Conservation (phyloP, 1,140 invertebrate genomes). For the Drosophila azteca region DNA sequence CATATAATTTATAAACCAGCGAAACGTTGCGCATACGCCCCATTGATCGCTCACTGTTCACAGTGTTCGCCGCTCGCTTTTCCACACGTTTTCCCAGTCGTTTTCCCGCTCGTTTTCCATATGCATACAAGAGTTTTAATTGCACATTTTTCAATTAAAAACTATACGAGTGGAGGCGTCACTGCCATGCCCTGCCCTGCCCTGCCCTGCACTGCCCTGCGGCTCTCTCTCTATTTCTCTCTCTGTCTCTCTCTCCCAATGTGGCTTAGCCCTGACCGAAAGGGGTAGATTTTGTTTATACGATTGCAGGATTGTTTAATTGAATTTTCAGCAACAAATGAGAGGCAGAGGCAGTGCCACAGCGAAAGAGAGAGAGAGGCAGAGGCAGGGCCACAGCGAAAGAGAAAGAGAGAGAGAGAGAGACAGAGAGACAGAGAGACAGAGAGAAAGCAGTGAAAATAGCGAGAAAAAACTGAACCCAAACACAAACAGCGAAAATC, state of each 20-base stretch:
- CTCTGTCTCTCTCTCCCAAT: too few relatives aligned
- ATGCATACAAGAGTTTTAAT: constrained; percentile 62
- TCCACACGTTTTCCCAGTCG: not conserved
- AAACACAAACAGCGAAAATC: constrained; percentile 27
- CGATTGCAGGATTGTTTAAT: constrained; percentile 71
- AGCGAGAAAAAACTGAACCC: constrained; percentile 36
- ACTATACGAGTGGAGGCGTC: constrained; percentile 21
- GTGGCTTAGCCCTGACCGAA: too few relatives aligned
- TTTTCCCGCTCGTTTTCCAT: constrained; percentile 8
- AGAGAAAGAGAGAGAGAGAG: not conserved
- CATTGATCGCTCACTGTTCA: constrained; percentile 11
- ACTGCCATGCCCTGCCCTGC: too few relatives aligned
- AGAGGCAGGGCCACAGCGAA: too few relatives aligned
- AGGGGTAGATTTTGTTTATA: constrained; percentile 61
- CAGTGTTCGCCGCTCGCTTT: constrained; percentile 4
- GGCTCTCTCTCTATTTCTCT: too few relatives aligned
- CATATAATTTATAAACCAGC: constrained; percentile 44
- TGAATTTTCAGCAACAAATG: constrained; percentile 71
- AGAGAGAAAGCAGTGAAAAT: constrained; percentile 9
- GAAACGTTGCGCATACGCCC: constrained; percentile 67
- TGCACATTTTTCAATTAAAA: constrained; percentile 76
- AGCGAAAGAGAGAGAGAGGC: too few relatives aligned
- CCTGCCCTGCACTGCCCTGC: too few relatives aligned
- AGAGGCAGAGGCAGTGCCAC: constrained; percentile 9
- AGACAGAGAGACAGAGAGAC: too few relatives aligned